Base-by-base conservation (phyloP, 2,888 invertebrate species). In the Leptinotarsa juncta region DNA sequence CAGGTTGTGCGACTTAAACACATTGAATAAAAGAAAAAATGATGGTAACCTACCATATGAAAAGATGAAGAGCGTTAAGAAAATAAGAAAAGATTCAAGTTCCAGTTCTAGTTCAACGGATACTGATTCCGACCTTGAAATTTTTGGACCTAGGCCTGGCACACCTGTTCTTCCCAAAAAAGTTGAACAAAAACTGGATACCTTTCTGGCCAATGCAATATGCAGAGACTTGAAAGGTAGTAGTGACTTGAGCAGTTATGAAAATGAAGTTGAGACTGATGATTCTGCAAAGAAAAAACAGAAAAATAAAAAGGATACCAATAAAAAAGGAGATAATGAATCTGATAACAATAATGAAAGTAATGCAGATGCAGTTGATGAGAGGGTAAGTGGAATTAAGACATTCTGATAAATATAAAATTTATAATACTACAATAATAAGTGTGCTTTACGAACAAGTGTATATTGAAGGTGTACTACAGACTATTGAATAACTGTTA, bases 121-220 rank as follows among this genome's bases (percentile, higher is more conserved):
- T 42, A 72, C 53, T 42, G 73, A 73, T 53, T 50, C 72, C 67
- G 67, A 71, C 16, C 65, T 50, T 16, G 74, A 62, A 60, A 14
- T 57, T 23, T 42, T 65, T 16, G 65, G 71, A 42, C 42, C 50
- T 16, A 57, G 53, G 65, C 50, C 73, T 12, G 60, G 62, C 55
- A 73, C 53, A 14, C 70, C 73, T 71, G 67, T 65, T 48, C 67
- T 77, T 12, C 53, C 51, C n/a, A 18, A 42, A 18, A 55, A 71
- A 53, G n/a, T 67, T 68, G 71, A 69, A 49, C 23, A 77, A 60
- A 78, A 69, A 71, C 18, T 75, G 50, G 76, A 78, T 69, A 72
- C 70, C 5, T 70, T 77, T 50, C 50, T 79, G 65, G 77, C 79
- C 4, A 57, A 71, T 23, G 67, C 65, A 7, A 75, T 74, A 65